Evolutionary conservation across 2,797 vertebrate genomes (phyloP).

Genomic region (Gymnodraco acuticeps): DNA sequence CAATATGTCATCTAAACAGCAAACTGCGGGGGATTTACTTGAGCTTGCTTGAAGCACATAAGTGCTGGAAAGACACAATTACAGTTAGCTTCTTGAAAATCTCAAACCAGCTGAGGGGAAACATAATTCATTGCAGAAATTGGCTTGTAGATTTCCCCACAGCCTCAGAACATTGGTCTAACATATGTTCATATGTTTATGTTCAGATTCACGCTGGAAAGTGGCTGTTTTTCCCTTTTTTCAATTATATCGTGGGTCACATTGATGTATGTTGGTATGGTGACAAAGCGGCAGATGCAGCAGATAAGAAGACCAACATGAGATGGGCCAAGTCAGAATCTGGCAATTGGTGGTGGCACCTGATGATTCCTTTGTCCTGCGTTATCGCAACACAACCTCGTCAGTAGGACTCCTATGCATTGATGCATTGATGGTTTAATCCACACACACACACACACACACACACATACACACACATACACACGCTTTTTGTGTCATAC

Average conservation of each 20-base stretch:
- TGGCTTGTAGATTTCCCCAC: conserved; percentile 45
- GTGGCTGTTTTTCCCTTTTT: conserved; percentile 32
- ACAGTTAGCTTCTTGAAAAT: conserved; percentile 58
- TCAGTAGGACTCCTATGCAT: neutral
- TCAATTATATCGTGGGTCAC: conserved; percentile 48
- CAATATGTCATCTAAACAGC: conserved; percentile 83
- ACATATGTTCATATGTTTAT: conserved; percentile 57
- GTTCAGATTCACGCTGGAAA: conserved; percentile 41
- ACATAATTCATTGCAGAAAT: conserved; percentile 62
- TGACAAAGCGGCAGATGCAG: conserved; percentile 28
- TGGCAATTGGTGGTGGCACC: conserved; percentile 36
- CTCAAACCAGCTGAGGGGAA: conserved; percentile 63
- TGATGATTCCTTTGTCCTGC: conserved; percentile 49
- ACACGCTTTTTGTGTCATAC: conserved; percentile 21
- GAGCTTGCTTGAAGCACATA: conserved; percentile 64
- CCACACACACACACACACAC: neutral
- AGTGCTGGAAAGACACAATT: conserved; percentile 64
- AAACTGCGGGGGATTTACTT: conserved; percentile 70
- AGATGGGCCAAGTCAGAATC: conserved; percentile 52
- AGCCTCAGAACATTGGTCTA: conserved; percentile 45
- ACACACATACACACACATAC: conserved; percentile 6
- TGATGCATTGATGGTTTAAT: conserved; percentile 8
- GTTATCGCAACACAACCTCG: neutral
- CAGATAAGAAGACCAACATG: conserved; percentile 53
- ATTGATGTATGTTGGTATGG: neutral